Evolutionary conservation across 2,113 vertebrate species (phyloP).

Genomic region (Hepsetus odoe): DNA sequence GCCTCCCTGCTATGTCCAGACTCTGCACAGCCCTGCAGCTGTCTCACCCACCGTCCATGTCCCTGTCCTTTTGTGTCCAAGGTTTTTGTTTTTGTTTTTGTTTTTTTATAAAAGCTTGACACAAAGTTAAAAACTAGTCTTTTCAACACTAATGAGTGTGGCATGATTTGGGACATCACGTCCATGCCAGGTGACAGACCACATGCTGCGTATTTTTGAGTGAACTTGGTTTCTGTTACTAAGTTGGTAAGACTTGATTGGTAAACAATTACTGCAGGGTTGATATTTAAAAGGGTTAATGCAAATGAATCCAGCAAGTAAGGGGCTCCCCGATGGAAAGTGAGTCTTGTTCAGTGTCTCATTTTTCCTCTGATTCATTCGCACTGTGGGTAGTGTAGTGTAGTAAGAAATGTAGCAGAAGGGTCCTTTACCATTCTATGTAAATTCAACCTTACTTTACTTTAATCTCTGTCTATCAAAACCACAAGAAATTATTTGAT

Average conservation of each 20-base stretch:
- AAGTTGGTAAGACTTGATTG: neutral
- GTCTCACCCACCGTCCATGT: neutral
- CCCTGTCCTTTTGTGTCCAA: neutral
- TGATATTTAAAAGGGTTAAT: slow-evolving; percentile 9
- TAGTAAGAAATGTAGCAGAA: slow-evolving; percentile 1
- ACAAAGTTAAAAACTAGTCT: neutral
- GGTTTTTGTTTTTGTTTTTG: too few relatives aligned
- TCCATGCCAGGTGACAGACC: neutral
- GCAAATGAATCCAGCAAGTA: neutral
- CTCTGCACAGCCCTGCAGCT: slow-evolving; percentile 31
- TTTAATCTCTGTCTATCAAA: neutral
- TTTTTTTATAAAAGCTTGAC: too few relatives aligned
- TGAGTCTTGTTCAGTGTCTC: neutral
- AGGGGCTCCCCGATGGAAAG: neutral
- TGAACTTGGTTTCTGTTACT: neutral
- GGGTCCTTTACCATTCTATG: neutral
- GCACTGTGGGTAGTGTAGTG: neutral
- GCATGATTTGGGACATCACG: neutral
- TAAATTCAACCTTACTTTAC: neutral
- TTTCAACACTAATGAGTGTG: neutral
- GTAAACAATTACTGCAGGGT: neutral
- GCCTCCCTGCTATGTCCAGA: neutral
- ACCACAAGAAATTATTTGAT: neutral
- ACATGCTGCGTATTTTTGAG: neutral
- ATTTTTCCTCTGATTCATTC: neutral